Percentiles rank a stretch among this genome's conserved stretches.
Evolutionary conservation across 2,113 vertebrate genomes (phyloP).

Genomic region (Clarias macrocephalus): DNA sequence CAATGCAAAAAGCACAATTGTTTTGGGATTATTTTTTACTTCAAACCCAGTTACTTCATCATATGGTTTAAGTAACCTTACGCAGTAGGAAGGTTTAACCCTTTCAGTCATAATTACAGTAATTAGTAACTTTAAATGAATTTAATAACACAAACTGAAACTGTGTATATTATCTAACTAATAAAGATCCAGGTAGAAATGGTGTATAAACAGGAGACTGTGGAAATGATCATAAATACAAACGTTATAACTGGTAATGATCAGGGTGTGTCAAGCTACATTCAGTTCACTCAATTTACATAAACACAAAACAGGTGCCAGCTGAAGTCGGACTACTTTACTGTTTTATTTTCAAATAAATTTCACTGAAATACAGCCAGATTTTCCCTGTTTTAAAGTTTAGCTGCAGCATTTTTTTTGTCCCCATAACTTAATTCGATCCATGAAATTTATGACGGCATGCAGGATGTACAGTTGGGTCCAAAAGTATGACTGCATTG

Average conservation of each 20-base stretch:
- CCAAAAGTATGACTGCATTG: not conserved
- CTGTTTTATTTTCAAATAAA: not conserved
- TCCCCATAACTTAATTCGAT: not conserved
- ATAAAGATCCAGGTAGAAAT: not conserved
- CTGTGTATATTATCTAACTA: not conserved
- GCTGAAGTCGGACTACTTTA: not conserved
- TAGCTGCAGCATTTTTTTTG: not conserved
- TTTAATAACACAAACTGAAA: not conserved
- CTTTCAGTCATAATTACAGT: not conserved
- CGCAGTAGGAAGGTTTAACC: not conserved
- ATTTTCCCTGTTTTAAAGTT: not conserved
- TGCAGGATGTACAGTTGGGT: not conserved
- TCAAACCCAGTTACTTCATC: slow-evolving; percentile 30
- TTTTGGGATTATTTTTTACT: slow-evolving; percentile 54
- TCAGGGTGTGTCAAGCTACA: not conserved
- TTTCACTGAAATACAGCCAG: not conserved
- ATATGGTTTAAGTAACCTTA: slow-evolving; percentile 46
- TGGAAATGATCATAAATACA: not conserved
- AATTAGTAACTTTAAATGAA: not conserved
- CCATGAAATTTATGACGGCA: not conserved
- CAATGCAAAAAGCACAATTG: slow-evolving; percentile 64
- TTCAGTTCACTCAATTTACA: not conserved
- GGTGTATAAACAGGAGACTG: not conserved
- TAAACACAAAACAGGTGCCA: not conserved
- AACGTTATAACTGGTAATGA: not conserved